These are phyloP conservation scores for Oreochromis grahami DNA, from an alignment of 2,797 vertebrate genomes.

Conservation along the genomic window DNA sequence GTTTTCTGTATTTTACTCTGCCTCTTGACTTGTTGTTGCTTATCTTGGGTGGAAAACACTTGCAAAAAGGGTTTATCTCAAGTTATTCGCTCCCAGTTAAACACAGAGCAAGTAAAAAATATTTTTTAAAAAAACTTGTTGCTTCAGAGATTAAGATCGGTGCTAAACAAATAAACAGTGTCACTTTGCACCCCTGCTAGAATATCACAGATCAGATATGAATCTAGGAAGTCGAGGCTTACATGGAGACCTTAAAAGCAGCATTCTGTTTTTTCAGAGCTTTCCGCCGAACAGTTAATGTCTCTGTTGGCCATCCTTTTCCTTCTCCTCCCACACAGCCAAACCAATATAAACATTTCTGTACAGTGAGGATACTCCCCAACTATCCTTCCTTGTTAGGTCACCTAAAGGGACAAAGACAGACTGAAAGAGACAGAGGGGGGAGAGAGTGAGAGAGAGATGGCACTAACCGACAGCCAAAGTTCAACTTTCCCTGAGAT, in stretches of 20 bases:
- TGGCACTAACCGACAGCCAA: slow-evolving; percentile 73
- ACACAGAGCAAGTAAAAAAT: not conserved
- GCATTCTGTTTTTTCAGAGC: not conserved
- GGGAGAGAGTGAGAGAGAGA: not conserved
- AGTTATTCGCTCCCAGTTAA: not conserved
- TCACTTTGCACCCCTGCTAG: not conserved
- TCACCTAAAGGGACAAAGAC: not conserved
- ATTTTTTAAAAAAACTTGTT: not conserved
- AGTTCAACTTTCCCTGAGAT: slow-evolving; percentile 77
- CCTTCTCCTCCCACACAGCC: slow-evolving; percentile 59
- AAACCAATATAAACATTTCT: slow-evolving; percentile 45
- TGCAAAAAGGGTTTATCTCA: not conserved
- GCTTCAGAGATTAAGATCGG: not conserved
- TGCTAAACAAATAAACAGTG: not conserved
- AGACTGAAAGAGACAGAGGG: not conserved
- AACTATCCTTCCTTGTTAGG: not conserved
- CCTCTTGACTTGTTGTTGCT: not conserved
- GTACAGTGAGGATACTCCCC: slow-evolving; percentile 10
- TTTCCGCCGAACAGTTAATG: slow-evolving; percentile 55
- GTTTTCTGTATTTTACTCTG: not conserved
- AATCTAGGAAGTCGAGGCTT: not conserved
- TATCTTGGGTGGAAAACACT: not conserved
- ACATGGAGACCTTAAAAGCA: slow-evolving; percentile 35
- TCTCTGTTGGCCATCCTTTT: slow-evolving; percentile 17
- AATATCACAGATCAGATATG: not conserved